Percentiles rank a stretch among this genome's conserved stretches.
Evolutionary conservation across 2,888 invertebrate species (phyloP).

Genomic region (Chromoteleia sp.): DNA sequence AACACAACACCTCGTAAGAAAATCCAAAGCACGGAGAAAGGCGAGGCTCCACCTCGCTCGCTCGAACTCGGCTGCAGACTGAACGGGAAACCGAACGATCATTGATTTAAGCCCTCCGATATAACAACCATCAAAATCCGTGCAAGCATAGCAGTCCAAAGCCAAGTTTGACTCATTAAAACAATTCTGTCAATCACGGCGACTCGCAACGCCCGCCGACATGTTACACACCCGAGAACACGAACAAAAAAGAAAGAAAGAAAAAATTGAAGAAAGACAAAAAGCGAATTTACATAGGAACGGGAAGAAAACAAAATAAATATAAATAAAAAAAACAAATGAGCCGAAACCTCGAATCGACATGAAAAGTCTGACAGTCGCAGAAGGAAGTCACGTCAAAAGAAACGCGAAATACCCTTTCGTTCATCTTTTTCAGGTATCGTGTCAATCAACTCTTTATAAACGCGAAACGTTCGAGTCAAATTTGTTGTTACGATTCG

Average conservation of each 20-base stretch:
- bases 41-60: constrained; percentile 54
- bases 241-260: constrained; percentile 6
- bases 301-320: constrained; percentile 12
- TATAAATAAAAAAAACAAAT: constrained; percentile 5
- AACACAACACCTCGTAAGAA: constrained; percentile 57
- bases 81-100: constrained; percentile 53
- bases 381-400: constrained; percentile 67
- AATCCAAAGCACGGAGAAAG: constrained; percentile 51
- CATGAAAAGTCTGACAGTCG: constrained; percentile 60
- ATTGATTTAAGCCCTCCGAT: constrained; percentile 63
- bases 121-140: constrained; percentile 67
- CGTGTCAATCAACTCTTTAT: constrained; percentile 71
- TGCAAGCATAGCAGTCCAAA: constrained; percentile 66
- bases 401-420: constrained; percentile 59
- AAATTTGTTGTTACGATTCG: constrained; percentile 71
- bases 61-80: constrained; percentile 56
- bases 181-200: constrained; percentile 67
- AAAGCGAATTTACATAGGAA: constrained; percentile 1
- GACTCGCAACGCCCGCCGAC: constrained; percentile 52
- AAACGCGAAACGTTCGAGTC: constrained; percentile 64
- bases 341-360: constrained; percentile 58
- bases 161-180: constrained; percentile 65
- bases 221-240: constrained; percentile 19
- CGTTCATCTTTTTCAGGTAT: constrained; percentile 60
- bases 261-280: background rate